Evolutionary conservation across 2,888 invertebrate species (phyloP), one percentile per base, ranked within the genome.

Genomic region (Cepaea hortensis): DNA sequence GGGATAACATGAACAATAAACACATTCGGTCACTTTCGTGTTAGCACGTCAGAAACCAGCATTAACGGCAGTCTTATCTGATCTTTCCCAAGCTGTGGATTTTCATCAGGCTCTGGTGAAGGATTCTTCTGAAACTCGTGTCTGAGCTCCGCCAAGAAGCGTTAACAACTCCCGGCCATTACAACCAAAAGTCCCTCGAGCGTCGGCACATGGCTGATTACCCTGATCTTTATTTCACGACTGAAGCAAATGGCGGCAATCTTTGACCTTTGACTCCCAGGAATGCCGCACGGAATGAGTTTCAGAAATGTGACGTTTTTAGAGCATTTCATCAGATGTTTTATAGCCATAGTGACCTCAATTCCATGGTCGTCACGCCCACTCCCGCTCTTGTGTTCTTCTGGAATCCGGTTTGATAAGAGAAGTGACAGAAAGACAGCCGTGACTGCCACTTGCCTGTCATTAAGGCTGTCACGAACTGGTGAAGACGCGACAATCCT

Each of bases 261-360:
- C 85, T 68, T 84, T 79, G 85, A 13, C 79, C 85, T 65, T 77
- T 85, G 85, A 70, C 85, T 48, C n/a, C 55, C 9, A 70, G 55
- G 55, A 18, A 79, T 55, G 85, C 85, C 6, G 77, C 79, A 61
- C 55, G 65, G 55, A 85, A 85, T 79, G 79, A 76, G 85, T 76
- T 77, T 23, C 68, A 79, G 85, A 79, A 55, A 85, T 70, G 79
- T 85, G 79, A 79, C 85, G 85, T 75, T 70, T 85, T 85, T 70
- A 79, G 79, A 70, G 85, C 68, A 50, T 65, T 70, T 70, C 68
- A 46, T 18, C 4, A n/a, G n/a, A 75, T 13, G 55, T 55, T 85
- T 85, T 85, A 84, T 84, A 20, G 84, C 18, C 76, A 7, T 23
- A n/a, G 11, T n/a, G 20, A 23, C 62, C 20, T 76, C 75, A n/a